Evolutionary conservation across 2,113 vertebrate species (phyloP), one percentile per base, ranked within the genome.

Genomic region (Peucedramus taeniatus): DNA sequence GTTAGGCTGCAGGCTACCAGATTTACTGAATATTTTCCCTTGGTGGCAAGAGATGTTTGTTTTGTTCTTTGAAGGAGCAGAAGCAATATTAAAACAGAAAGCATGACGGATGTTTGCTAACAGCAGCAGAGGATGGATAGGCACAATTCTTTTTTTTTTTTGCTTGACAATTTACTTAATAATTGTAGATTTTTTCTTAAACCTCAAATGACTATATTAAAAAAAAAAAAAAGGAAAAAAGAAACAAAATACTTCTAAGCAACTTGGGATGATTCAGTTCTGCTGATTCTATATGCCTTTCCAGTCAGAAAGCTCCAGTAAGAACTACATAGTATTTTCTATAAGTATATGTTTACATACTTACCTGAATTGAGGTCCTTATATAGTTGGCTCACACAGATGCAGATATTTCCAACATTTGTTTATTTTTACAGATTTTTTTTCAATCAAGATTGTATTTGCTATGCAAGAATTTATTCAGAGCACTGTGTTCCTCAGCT

Each of bases 101-200:
- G 39, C 20, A n/a, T 31, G 13, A 65, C 45, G 69, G 37, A 93
- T 81, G n/a, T 40, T 69, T 87, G 40, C n/a, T 61, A 70, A 66
- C 20, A 82, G 53, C 59, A 80, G 71, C 61, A 80, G 63, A 87
- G 74, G 45, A 81, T 45, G 64, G 65, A 30, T 54, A 74, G n/a
- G 83, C 80, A 83, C 22, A 66, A 63, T 91, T 85, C 65, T 92
- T 69, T 93, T 94, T 91, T 91, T 64, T 57, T 87, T 76, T 91
- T 59, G 13, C 56, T 59, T 53, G 45, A 47, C 45, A 65, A 69
- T 71, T 96, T 96, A 61, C 78, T 95, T 94, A 33, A 86, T 75
- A 95, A 94, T 82, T 77, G 23, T 19, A 66, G 23, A 20, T 23
- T 6, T 71, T 71, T 42, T 42, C 37, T 39, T 44, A 26, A 94